A percentile compares a stretch with the other conserved stretches of the same genome.
phyloP scores from a whole-genome alignment of 1,140 invertebrate genomes.

The Zaprionus ghesquierei region DNA sequence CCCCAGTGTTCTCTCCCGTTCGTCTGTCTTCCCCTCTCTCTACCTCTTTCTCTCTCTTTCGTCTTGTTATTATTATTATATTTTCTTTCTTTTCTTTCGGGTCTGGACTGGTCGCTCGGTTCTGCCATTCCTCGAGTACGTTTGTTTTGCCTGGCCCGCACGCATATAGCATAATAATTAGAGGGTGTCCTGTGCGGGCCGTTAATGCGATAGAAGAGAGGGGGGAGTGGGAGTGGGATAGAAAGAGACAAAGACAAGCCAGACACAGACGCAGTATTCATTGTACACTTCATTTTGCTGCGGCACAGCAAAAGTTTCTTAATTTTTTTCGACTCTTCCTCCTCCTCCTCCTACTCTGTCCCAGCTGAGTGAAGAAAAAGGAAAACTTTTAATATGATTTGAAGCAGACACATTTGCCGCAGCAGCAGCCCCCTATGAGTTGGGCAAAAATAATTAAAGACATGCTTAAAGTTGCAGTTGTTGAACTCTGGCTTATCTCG shows the following conservation, averaged over 20 bases:
- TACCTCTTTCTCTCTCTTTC: not conserved
- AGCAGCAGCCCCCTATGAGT: slow-evolving; percentile 6
- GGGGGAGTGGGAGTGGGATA: rapidly evolving
- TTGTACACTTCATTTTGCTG: slow-evolving; percentile 76
- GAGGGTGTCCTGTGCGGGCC: slow-evolving; percentile 65
- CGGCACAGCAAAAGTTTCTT: slow-evolving; percentile 70
- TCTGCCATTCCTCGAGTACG: slow-evolving; percentile 41
- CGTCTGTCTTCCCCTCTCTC: not conserved
- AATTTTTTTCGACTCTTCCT: slow-evolving; percentile 49
- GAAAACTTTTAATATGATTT: slow-evolving; percentile 75
- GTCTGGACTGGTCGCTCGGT: slow-evolving; percentile 25
- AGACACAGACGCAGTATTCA: slow-evolving; percentile 46
- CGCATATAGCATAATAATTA: slow-evolving; percentile 81
- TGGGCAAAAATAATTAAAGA: slow-evolving; percentile 63
- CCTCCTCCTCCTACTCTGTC: slow-evolving; percentile 19
- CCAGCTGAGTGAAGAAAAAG: slow-evolving; percentile 47
- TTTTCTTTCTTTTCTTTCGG: slow-evolving; percentile 24
- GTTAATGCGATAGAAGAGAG: slow-evolving; percentile 45
- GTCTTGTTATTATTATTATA: slow-evolving; percentile 68
- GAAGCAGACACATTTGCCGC: slow-evolving; percentile 68
- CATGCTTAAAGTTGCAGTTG: slow-evolving; percentile 49
- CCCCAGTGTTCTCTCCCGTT: not conserved
- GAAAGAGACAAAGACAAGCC: slow-evolving; percentile 38
- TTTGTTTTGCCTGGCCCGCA: slow-evolving; percentile 71
- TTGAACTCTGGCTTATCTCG: slow-evolving; percentile 60